Conservation (phyloP, 2,797 vertebrate genomes). For the Parauchenoglanis ngamensis region DNA sequence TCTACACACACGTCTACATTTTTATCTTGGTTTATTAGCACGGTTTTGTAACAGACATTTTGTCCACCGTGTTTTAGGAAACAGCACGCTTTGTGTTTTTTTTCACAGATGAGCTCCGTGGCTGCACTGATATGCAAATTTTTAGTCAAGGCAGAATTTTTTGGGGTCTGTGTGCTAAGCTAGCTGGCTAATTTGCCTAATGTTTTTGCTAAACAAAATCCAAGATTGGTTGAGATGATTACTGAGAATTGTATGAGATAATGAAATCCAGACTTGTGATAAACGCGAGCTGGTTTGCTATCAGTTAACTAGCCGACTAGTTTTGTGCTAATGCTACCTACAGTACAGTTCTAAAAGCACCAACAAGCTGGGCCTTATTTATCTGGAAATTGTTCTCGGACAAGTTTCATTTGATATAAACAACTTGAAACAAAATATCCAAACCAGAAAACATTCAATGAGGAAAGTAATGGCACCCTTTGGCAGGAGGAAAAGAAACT, state of each 20-base stretch:
- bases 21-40: constrained; percentile 1
- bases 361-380: background rate
- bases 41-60: background rate
- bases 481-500: background rate
- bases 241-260: background rate
- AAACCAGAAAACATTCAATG: background rate
- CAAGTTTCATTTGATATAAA: background rate
- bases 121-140: background rate
- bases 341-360: background rate
- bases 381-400: background rate
- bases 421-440: background rate
- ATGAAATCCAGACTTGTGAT: background rate
- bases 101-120: background rate
- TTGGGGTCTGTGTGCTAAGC: background rate
- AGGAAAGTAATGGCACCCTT: constrained; percentile 11
- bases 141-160: background rate
- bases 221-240: background rate
- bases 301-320: background rate
- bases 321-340: background rate
- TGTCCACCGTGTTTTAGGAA: background rate
- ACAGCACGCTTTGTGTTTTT: background rate
- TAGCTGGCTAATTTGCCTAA: background rate
- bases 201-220: background rate
- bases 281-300: background rate
- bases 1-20: background rate